Evolutionary conservation across 1,140 invertebrate genomes (phyloP).

Genomic region (Propsilocerus akamusi): DNA sequence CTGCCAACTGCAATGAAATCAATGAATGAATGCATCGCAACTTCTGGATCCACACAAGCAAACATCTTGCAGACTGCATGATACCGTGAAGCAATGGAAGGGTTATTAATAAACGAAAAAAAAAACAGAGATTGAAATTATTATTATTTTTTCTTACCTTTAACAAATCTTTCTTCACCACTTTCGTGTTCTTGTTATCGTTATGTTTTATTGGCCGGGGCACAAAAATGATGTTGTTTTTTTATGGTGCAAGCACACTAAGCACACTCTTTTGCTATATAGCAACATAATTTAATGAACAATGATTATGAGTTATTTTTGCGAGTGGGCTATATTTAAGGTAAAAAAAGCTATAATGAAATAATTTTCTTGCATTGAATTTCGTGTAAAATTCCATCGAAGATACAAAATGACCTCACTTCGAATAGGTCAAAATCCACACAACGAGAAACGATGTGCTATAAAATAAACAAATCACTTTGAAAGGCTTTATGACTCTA

Average conservation of each 20-base stretch:
- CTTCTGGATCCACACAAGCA: no score
- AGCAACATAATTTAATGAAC: conserved; percentile 3
- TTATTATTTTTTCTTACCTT: no score
- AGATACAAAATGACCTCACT: no score
- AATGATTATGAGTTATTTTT: conserved; percentile 1
- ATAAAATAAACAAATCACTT: conserved; percentile 3
- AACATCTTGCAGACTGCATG: no score
- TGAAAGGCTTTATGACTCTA: not conserved
- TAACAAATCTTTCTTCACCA: conserved; percentile 2
- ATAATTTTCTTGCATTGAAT: not conserved
- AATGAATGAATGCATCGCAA: no score
- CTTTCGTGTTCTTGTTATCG: not conserved
- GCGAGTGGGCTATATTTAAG: conserved; percentile 2
- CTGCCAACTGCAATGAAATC: no score
- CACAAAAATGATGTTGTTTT: not conserved
- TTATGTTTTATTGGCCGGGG: no score
- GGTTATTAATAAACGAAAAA: conserved; percentile 3
- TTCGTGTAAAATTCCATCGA: no score
- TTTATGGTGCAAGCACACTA: not conserved
- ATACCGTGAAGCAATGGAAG: no score
- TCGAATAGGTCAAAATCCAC: no score
- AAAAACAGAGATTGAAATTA: not conserved
- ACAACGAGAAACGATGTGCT: no score
- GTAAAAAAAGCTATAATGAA: not conserved
- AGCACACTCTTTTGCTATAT: not conserved